Conservation (phyloP, 2,113 vertebrate genomes). For the Panthera leo region DNA sequence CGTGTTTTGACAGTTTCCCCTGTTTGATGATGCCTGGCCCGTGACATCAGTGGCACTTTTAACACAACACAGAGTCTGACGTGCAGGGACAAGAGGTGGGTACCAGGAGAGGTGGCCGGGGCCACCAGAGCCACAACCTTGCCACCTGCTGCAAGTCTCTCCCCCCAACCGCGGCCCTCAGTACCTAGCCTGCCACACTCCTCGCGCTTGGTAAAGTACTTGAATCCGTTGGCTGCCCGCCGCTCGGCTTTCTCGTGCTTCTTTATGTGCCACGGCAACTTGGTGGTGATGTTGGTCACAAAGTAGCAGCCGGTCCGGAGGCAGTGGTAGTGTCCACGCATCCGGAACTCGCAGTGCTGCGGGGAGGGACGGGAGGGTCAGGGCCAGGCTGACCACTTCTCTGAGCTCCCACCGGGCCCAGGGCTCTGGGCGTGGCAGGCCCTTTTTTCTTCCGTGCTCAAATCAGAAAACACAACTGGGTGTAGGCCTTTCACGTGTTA, state of each 20-base stretch:
- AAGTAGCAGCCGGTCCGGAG: slow-evolving; percentile 96
- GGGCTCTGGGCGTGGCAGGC: background rate
- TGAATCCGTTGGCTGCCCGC: slow-evolving; percentile 97
- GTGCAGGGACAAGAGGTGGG: background rate
- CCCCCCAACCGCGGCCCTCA: background rate
- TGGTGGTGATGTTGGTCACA: slow-evolving; percentile 99
- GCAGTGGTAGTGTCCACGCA: slow-evolving; percentile 99
- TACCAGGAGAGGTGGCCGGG: background rate
- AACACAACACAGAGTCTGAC: background rate
- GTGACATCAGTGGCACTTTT: background rate
- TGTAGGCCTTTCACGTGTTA: background rate
- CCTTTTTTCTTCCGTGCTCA: background rate
- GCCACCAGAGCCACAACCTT: background rate
- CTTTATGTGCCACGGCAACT: slow-evolving; percentile 98
- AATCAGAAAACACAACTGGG: background rate
- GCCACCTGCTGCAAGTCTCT: background rate
- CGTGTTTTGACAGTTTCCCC: background rate
- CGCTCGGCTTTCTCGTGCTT: slow-evolving; percentile 99
- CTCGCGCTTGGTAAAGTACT: slow-evolving; percentile 98
- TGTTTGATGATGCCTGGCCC: background rate
- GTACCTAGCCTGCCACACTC: slow-evolving; percentile 96
- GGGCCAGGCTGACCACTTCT: background rate
- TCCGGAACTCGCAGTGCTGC: slow-evolving; percentile 98
- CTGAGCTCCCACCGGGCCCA: background rate
- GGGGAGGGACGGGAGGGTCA: background rate